Evolutionary conservation across 2,113 vertebrate genomes (phyloP).

Genomic region (Elgaria multicarinata): DNA sequence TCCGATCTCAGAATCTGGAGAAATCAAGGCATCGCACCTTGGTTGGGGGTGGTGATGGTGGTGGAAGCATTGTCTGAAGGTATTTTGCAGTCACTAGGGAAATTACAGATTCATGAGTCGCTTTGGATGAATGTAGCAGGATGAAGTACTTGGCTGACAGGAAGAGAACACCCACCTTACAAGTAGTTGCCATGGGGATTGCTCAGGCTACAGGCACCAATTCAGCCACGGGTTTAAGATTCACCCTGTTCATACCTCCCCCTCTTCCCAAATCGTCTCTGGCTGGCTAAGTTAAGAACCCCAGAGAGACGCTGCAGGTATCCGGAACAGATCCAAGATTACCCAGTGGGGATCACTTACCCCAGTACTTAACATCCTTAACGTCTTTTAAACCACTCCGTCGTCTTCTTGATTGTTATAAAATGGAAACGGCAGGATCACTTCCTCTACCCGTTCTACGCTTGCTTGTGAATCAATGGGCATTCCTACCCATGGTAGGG

Average conservation of each 20-base stretch:
- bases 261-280: neutral
- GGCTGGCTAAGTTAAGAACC: too few relatives aligned
- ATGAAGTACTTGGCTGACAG: neutral
- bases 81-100: neutral
- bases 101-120: neutral
- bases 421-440: too few relatives aligned
- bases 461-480: neutral
- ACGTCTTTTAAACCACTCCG: neutral
- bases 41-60: too few relatives aligned
- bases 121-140: neutral
- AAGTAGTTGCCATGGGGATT: neutral
- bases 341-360: neutral
- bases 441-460: too few relatives aligned
- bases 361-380: neutral
- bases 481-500: neutral
- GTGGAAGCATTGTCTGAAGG: neutral
- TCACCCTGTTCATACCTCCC: neutral
- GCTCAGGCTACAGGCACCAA: neutral
- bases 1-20: neutral
- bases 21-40: neutral
- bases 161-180: neutral
- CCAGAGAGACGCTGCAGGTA: neutral
- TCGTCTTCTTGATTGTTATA: too few relatives aligned
- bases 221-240: neutral
- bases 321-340: too few relatives aligned